These are phyloP conservation scores for Tipula unca DNA, from an alignment of 2,888 invertebrate species.

Conservation along the genomic window DNA sequence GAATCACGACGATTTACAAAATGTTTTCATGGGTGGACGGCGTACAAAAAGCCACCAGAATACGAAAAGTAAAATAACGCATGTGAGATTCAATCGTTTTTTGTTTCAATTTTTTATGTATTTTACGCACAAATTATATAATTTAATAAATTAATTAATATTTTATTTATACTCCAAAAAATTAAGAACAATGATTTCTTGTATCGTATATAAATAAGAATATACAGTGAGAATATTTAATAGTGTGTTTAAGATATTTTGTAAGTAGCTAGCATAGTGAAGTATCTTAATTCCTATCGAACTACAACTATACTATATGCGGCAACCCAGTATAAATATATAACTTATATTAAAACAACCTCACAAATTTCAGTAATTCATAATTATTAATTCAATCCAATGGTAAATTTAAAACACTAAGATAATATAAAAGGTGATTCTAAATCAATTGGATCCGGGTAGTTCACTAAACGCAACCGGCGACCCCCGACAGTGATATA, in stretches of 20 bases:
- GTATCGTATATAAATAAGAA: too few species aligned
- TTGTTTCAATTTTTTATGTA: background rate
- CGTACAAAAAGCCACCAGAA: conserved; percentile 54
- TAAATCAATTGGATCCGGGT: conserved; percentile 16
- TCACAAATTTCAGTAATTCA: background rate
- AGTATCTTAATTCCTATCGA: too few species aligned
- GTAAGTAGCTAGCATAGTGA: too few species aligned
- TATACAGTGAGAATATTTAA: too few species aligned
- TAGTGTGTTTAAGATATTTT: too few species aligned
- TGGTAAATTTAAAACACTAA: background rate
- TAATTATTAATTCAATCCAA: background rate
- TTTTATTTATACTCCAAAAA: background rate
- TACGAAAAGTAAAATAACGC: conserved; percentile 24
- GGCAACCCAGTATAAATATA: too few species aligned
- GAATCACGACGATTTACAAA: conserved; percentile 92
- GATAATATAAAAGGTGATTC: background rate
- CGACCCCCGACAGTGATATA: conserved; percentile 10
- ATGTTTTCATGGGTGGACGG: conserved; percentile 98
- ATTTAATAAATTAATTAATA: background rate
- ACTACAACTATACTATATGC: too few species aligned
- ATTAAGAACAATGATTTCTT: background rate
- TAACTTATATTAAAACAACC: too few species aligned
- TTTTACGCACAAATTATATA: background rate
- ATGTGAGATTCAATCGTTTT: background rate
- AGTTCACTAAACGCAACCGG: background rate